These are phyloP conservation scores for Rhabdophis nuchalis DNA, from an alignment of 2,797 vertebrate species.

Conservation along the genomic window DNA sequence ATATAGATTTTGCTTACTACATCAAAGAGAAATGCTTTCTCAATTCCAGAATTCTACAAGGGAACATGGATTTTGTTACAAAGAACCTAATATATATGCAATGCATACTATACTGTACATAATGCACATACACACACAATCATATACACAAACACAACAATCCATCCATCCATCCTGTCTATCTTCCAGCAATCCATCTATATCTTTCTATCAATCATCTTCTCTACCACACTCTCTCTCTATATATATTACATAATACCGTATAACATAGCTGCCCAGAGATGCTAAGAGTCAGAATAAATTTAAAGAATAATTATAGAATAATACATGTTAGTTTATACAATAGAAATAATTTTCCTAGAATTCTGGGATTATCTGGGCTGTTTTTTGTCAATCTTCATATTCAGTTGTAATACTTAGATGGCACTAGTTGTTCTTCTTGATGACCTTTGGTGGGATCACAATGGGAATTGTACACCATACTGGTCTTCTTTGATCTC, in stretches of 20 bases:
- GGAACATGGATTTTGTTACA: constrained; percentile 26
- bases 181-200: no score
- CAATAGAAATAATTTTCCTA: not conserved
- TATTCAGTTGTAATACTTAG: not conserved
- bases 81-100: constrained; percentile 22
- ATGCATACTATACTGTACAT: constrained; percentile 22
- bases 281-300: not conserved
- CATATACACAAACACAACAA: not conserved
- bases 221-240: not conserved
- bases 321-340: not conserved
- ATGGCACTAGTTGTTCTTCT: not conserved
- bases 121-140: not conserved
- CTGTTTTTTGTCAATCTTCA: not conserved
- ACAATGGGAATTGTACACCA: not conserved
- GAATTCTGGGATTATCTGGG: not conserved
- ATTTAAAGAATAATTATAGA: not conserved
- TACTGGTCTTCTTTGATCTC: not conserved
- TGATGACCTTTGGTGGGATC: not conserved
- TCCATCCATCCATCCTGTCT: no score
- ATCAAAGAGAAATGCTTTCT: constrained; percentile 92
- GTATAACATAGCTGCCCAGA: not conserved
- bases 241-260: not conserved
- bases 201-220: not conserved
- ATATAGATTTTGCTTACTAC: constrained; percentile 95
- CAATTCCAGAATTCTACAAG: constrained; percentile 81